Percentiles rank a stretch among this genome's conserved stretches.
Evolutionary conservation across 2,113 vertebrate genomes (phyloP).

Genomic region (Phalacrocorax carbo): DNA sequence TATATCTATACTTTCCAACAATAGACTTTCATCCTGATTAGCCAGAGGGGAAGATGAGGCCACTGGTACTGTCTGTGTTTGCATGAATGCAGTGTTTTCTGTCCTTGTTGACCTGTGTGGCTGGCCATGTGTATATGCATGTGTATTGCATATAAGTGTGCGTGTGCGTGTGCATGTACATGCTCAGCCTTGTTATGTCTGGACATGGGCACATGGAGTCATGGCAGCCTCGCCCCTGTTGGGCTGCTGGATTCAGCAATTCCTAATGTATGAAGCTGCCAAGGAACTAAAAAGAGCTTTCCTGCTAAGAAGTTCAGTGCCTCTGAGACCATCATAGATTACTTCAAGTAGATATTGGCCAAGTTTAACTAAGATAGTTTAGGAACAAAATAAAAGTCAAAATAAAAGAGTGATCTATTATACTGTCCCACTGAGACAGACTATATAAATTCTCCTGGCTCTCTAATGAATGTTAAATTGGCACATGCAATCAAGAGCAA

Average conservation of each 20-base stretch:
- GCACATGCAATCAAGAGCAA: background rate
- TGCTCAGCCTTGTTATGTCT: background rate
- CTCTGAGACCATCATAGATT: background rate
- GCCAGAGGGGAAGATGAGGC: background rate
- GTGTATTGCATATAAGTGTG: rapidly evolving
- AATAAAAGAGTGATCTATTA: background rate
- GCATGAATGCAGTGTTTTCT: background rate
- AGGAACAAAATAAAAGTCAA: background rate
- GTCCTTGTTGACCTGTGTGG: background rate
- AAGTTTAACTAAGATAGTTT: background rate
- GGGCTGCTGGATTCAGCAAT: background rate
- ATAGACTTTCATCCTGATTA: background rate
- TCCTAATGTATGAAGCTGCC: background rate
- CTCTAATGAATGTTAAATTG: background rate
- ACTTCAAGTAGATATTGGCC: background rate
- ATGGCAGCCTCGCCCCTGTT: background rate
- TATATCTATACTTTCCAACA: background rate
- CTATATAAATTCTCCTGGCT: background rate
- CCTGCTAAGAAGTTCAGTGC: background rate
- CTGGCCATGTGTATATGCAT: rapidly evolving
- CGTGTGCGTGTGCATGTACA: rapidly evolving
- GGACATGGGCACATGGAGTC: rapidly evolving
- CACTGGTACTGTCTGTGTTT: background rate
- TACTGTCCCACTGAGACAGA: background rate
- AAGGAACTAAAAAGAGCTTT: background rate